These are phyloP conservation scores for Torymus tubicola DNA, from an alignment of 2,888 invertebrate genomes.

Conservation along the genomic window DNA sequence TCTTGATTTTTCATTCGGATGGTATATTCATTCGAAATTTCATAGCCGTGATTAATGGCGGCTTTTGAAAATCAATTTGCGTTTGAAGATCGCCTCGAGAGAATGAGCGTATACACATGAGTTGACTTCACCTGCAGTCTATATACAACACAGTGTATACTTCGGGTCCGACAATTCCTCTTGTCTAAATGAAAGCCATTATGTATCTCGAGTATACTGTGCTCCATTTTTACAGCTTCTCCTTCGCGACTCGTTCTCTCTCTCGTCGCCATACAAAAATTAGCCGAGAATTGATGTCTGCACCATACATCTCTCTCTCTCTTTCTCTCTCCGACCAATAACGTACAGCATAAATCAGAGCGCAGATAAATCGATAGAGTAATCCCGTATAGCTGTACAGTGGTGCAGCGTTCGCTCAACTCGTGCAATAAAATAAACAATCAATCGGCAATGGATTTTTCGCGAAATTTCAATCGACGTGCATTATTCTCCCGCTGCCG, in stretches of 20 bases:
- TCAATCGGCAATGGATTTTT: conserved; percentile 44
- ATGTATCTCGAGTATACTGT: conserved; percentile 7
- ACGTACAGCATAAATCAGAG: conserved; percentile 29
- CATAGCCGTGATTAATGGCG: too few species aligned
- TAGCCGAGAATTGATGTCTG: conserved; percentile 9
- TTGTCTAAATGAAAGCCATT: not conserved
- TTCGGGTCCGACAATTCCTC: not conserved
- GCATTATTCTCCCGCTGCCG: conserved; percentile 22
- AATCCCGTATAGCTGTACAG: not conserved
- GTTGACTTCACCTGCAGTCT: too few species aligned
- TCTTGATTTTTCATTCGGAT: too few species aligned
- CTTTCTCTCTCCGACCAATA: not conserved
- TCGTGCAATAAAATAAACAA: conserved; percentile 39
- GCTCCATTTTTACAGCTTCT: conserved; percentile 22
- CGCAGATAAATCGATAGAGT: conserved; percentile 26
- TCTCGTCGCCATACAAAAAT: not conserved
- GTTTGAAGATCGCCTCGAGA: too few species aligned
- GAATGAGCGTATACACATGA: too few species aligned
- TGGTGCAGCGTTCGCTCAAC: not conserved
- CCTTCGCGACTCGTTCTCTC: conserved; percentile 13
- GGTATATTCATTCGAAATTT: too few species aligned
- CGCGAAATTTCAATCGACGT: conserved; percentile 38
- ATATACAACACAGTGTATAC: not conserved
- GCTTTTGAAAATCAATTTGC: too few species aligned
- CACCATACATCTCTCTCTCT: not conserved